A percentile compares a stretch with the other conserved stretches of the same genome.
Evolutionary conservation across 2,888 invertebrate genomes (phyloP).

Genomic region (Thumatha senex): DNA sequence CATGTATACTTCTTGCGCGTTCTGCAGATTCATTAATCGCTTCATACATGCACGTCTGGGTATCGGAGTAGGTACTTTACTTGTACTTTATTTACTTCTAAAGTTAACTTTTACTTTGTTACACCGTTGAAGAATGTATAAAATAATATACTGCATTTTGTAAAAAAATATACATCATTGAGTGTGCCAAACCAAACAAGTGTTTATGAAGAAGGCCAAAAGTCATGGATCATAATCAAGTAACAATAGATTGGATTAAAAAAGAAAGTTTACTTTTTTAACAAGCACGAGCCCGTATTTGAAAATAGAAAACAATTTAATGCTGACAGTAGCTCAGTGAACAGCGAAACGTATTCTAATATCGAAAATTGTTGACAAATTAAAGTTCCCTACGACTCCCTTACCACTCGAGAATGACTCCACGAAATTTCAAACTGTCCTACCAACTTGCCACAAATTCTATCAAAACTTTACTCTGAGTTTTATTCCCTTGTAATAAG

Average conservation of each 20-base stretch:
- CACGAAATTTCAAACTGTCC: conserved; percentile 69
- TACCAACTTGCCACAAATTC: conserved; percentile 28
- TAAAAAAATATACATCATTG: too few relatives aligned
- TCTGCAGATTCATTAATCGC: too few relatives aligned
- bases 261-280: conserved; percentile 36
- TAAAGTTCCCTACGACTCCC: conserved; percentile 80
- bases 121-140: too few relatives aligned
- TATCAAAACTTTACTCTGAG: conserved; percentile 7
- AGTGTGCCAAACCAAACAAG: too few relatives aligned
- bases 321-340: conserved; percentile 81
- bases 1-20: too few relatives aligned
- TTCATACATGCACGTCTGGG: too few relatives aligned
- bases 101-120: too few relatives aligned
- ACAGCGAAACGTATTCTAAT: conserved; percentile 82
- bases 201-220: neutral
- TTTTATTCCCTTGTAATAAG: conserved; percentile 27
- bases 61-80: too few relatives aligned
- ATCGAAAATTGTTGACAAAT: conserved; percentile 84
- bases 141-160: too few relatives aligned
- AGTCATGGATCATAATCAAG: conserved; percentile 7
- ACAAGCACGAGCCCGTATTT: conserved; percentile 54
- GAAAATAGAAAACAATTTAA: conserved; percentile 76
- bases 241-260: conserved; percentile 21
- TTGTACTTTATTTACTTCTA: too few relatives aligned
- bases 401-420: conserved; percentile 78